Evolutionary conservation across 2,113 vertebrate genomes (phyloP).

Genomic region (Prunella himalayana): DNA sequence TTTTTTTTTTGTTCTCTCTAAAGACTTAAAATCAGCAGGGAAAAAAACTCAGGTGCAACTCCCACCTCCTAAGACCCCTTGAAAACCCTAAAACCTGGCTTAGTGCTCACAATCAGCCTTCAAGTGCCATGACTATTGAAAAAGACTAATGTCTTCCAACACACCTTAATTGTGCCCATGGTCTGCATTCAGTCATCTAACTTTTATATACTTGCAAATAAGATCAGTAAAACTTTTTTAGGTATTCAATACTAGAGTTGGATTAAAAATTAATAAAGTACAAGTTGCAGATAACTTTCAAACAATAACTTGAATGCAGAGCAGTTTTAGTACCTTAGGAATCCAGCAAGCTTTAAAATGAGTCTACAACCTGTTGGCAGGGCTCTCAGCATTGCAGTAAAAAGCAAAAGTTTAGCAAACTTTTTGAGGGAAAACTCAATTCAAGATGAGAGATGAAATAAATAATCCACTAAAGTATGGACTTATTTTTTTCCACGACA

Average conservation of each 20-base stretch:
- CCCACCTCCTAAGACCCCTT: not conserved
- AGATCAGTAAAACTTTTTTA: not conserved
- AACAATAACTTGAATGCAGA: not conserved
- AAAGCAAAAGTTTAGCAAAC: not conserved
- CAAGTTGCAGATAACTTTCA: not conserved
- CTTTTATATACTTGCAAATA: not conserved
- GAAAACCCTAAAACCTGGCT: not conserved
- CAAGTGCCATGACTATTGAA: not conserved
- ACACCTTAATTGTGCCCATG: too few species aligned
- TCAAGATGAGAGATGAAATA: not conserved
- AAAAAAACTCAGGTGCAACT: not conserved
- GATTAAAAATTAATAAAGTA: not conserved
- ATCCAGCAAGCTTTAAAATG: not conserved
- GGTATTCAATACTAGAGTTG: not conserved
- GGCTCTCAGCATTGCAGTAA: not conserved
- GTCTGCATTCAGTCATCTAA: not conserved
- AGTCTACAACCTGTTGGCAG: not conserved
- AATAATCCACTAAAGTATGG: not conserved
- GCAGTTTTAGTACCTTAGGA: not conserved
- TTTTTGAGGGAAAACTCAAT: not conserved
- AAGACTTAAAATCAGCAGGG: not conserved
- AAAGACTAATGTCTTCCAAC: not conserved
- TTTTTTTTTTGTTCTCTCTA: not conserved
- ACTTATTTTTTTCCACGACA: not conserved
- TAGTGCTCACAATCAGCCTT: not conserved